Conservation (phyloP, 2,797 vertebrate genomes). For the Margarornis squamiger region DNA sequence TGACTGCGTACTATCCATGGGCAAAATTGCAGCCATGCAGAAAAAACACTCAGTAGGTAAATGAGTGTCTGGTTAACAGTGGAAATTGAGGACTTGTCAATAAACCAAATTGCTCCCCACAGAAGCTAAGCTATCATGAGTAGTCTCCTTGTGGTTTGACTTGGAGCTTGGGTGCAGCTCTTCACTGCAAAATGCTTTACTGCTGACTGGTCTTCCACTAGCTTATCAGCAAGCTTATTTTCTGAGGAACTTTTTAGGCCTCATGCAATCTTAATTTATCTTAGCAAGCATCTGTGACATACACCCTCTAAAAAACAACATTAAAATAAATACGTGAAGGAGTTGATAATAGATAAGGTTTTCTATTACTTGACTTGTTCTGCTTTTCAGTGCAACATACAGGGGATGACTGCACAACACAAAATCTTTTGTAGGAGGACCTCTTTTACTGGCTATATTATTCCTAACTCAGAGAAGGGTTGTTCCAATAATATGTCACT, state of each 20-base stretch:
- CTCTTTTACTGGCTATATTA: neutral
- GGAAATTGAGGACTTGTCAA: neutral
- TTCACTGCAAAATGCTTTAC: neutral
- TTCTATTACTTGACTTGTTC: neutral
- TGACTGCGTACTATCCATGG: neutral
- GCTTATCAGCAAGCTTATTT: neutral
- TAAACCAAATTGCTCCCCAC: neutral
- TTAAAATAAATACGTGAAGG: neutral
- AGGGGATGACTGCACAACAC: neutral
- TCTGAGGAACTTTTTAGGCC: neutral
- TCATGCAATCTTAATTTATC: neutral
- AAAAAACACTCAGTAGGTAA: neutral
- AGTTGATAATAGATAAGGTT: neutral
- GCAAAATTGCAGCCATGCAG: neutral
- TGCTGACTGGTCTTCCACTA: neutral
- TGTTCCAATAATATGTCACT: neutral
- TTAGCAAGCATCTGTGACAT: neutral
- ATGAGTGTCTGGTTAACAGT: rapidly evolving
- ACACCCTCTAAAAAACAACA: neutral
- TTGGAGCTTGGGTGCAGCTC: neutral
- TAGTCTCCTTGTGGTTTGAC: neutral
- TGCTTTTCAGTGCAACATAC: neutral
- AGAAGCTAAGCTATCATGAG: neutral
- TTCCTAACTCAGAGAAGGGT: neutral
- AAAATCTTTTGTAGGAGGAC: neutral